phyloP scores from a whole-genome alignment of 2,797 vertebrate species.

The Syngnathus rostellatus region DNA sequence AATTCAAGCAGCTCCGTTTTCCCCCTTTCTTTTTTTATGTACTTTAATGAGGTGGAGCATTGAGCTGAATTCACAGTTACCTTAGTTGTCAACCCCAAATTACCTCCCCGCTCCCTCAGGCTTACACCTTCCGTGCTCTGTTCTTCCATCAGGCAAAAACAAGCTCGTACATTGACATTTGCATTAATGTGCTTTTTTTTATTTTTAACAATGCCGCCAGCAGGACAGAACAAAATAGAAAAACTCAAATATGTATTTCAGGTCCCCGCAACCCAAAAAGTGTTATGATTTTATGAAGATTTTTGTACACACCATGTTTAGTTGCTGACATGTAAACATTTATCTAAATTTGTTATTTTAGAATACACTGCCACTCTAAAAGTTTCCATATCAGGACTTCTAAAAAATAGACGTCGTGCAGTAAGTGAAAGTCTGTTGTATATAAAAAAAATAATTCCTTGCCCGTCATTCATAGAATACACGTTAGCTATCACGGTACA shows the following conservation, averaged over 20 bases:
- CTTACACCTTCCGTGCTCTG: conserved; percentile 32
- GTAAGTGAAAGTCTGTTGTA: too few species aligned
- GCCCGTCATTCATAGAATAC: too few species aligned
- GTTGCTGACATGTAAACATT: background rate
- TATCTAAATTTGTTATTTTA: too few species aligned
- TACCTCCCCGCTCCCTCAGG: conserved; percentile 40
- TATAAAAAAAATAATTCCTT: too few species aligned
- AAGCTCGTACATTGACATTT: conserved; percentile 23
- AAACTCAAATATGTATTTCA: background rate
- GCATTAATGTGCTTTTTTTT: conserved; percentile 12
- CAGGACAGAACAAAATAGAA: background rate
- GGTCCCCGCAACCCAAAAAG: background rate
- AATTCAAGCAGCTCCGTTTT: conserved; percentile 31
- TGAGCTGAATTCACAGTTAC: conserved; percentile 45
- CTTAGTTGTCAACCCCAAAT: conserved; percentile 40
- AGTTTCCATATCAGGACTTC: too few species aligned
- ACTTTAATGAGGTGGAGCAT: conserved; percentile 40
- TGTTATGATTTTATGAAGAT: background rate
- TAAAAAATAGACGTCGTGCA: too few species aligned
- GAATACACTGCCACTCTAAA: too few species aligned
- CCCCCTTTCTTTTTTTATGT: conserved; percentile 25
- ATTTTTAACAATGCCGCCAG: background rate
- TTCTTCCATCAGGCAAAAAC: conserved; percentile 33
- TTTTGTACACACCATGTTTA: background rate
- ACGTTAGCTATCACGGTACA: background rate